Percentiles rank a stretch among this genome's conserved stretches.
These are phyloP conservation scores for Drosophila subsilvestris DNA, from an alignment of 2,888 invertebrate genomes.

Conservation along the genomic window DNA sequence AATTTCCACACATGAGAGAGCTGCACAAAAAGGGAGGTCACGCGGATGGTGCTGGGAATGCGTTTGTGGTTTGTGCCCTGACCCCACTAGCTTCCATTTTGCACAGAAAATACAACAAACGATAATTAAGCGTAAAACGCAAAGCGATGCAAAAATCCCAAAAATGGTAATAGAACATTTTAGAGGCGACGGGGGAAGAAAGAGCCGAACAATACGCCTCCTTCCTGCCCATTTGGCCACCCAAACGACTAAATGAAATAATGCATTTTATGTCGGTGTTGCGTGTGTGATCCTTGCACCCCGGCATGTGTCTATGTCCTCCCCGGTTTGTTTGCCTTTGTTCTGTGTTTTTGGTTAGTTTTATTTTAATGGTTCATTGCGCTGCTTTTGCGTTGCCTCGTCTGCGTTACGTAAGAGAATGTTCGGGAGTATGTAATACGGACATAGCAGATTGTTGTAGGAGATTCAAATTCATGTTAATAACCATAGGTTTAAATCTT, in stretches of 20 bases:
- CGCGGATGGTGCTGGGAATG: background rate
- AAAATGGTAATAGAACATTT: conserved; percentile 4
- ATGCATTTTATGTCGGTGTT: background rate
- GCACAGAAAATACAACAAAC: conserved; percentile 1
- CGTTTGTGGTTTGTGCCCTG: background rate
- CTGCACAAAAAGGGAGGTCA: background rate
- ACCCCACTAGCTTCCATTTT: background rate
- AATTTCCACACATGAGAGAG: conserved; percentile 1
- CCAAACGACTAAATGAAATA: conserved; percentile 3
- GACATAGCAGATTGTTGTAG: too few species aligned
- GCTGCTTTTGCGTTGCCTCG: background rate
- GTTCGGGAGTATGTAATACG: too few species aligned
- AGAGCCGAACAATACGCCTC: background rate
- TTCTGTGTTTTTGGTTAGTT: background rate
- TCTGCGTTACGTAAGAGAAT: background rate
- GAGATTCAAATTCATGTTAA: too few species aligned
- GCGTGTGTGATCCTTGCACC: background rate
- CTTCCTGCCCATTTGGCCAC: background rate
- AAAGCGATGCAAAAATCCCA: conserved; percentile 11
- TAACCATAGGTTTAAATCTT: too few species aligned
- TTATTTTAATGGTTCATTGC: background rate
- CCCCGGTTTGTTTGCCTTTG: background rate
- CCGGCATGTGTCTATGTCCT: background rate
- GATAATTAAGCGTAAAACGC: conserved; percentile 18
- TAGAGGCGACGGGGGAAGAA: background rate